Conservation (phyloP, 2,888 invertebrate genomes). For the Agrochola lota region DNA sequence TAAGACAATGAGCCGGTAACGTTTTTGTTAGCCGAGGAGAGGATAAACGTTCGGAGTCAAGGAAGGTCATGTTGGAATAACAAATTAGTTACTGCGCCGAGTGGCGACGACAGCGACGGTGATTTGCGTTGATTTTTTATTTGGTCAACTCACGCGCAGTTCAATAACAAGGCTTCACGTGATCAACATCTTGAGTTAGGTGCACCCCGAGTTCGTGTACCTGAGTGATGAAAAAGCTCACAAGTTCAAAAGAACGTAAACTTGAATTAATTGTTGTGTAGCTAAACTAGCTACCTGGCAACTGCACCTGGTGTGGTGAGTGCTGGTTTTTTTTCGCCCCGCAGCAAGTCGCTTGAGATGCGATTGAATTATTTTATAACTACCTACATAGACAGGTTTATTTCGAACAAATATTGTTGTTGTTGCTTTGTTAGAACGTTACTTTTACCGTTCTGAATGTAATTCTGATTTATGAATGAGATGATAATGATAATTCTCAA, state of each 20-base stretch:
- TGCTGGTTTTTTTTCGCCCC: conserved; percentile 72
- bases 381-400: conserved; percentile 29
- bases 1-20: conserved; percentile 67
- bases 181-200: conserved; percentile 51
- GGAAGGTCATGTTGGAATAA: conserved; percentile 84
- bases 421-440: conserved; percentile 15
- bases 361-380: conserved; percentile 48
- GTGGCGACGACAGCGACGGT: conserved; percentile 56
- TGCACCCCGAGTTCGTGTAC: conserved; percentile 48
- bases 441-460: conserved; percentile 13
- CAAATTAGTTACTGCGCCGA: conserved; percentile 75
- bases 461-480: no score
- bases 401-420: conserved; percentile 44
- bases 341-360: conserved; percentile 68
- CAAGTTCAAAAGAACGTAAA: conserved; percentile 58
- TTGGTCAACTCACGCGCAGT: conserved; percentile 68
- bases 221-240: conserved; percentile 34
- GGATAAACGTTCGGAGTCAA: conserved; percentile 80
- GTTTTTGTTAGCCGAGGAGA: conserved; percentile 68
- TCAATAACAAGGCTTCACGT: conserved; percentile 71
- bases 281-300: conserved; percentile 72
- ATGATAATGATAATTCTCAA: no score
- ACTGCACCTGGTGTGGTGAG: conserved; percentile 76
- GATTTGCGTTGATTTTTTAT: conserved; percentile 72
- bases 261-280: conserved; percentile 66